Conservation (phyloP, 2,113 vertebrate species). For the Oryzias woworae region DNA sequence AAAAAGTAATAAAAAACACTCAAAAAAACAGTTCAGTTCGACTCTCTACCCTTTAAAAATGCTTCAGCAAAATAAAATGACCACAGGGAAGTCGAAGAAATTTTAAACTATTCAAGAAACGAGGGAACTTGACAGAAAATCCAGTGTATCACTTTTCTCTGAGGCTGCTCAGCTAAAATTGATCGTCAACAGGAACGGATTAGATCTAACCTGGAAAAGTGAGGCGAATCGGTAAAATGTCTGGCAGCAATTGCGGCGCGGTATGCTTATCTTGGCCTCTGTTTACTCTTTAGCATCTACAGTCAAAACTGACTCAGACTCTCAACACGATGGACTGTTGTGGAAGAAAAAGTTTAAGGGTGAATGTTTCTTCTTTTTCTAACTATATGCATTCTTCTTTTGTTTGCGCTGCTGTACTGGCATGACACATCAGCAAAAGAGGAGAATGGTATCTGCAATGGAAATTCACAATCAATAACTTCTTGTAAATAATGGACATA, state of each 20-base stretch:
- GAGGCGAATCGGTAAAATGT: conserved; percentile 39
- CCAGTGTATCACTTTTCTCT: conserved; percentile 39
- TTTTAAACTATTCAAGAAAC: background rate
- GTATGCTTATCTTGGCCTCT: conserved; percentile 11
- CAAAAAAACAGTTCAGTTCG: background rate
- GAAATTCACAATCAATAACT: conserved; percentile 23
- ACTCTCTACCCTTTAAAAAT: background rate
- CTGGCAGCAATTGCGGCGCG: conserved; percentile 7
- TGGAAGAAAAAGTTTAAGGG: conserved; percentile 21
- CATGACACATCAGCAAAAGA: conserved; percentile 14
- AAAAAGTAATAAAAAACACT: background rate
- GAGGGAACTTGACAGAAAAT: background rate
- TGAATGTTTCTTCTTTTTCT: conserved; percentile 21
- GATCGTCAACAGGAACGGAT: conserved; percentile 60
- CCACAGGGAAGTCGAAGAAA: background rate
- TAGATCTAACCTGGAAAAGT: conserved; percentile 47
- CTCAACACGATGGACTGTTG: conserved; percentile 23
- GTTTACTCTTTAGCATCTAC: conserved; percentile 31
- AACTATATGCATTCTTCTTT: conserved; percentile 1
- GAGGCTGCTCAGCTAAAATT: conserved; percentile 50
- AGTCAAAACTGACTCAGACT: conserved; percentile 13
- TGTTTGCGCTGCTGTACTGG: conserved; percentile 9
- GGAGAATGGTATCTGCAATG: background rate
- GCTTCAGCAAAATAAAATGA: background rate
- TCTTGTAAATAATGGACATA: conserved; percentile 6